Conservation (phyloP, 2,797 vertebrate genomes). For the Delichon dasypus region DNA sequence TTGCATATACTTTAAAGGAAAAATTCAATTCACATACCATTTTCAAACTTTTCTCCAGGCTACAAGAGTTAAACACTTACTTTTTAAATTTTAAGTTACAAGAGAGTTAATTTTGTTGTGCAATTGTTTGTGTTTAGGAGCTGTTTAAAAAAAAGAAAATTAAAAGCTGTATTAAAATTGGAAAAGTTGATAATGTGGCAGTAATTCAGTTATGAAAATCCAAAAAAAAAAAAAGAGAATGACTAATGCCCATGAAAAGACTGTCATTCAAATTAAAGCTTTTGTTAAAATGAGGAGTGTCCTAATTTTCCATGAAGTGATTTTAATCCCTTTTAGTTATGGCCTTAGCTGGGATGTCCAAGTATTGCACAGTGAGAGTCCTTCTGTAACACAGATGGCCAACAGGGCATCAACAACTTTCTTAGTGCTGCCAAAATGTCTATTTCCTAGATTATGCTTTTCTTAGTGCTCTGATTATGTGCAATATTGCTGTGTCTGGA, state of each 20-base stretch:
- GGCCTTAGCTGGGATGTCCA: background rate
- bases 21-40: background rate
- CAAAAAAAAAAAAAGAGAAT: background rate
- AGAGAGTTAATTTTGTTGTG: background rate
- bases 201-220: slow-evolving; percentile 13
- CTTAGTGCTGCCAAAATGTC: background rate
- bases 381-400: background rate
- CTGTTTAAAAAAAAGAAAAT: background rate
- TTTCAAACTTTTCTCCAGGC: background rate
- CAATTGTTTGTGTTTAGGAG: slow-evolving; percentile 14
- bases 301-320: background rate
- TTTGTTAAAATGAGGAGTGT: background rate
- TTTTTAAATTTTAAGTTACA: slow-evolving; percentile 27
- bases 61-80: background rate
- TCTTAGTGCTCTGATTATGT: background rate
- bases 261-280: background rate
- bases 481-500: background rate
- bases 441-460: background rate
- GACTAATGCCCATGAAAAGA: background rate
- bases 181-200: background rate
- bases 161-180: background rate
- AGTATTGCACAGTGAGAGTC: background rate
- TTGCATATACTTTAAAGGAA: background rate
- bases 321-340: background rate
- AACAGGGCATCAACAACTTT: background rate